Evolutionary conservation across 2,888 invertebrate species (phyloP).

Genomic region (Calameuta pallipes): DNA sequence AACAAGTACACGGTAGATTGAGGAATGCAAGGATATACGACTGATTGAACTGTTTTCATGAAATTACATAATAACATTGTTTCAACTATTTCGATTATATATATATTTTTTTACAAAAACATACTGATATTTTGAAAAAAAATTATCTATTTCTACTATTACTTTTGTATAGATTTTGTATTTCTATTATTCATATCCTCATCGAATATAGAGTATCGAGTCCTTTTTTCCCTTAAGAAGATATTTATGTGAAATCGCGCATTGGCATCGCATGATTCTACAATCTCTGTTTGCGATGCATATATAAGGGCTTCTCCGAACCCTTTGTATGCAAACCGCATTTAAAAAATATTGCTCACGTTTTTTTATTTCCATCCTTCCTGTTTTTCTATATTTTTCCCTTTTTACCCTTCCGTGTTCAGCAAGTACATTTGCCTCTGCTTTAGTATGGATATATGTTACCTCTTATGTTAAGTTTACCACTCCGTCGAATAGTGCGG

Average conservation of each 20-base stretch:
- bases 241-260: neutral
- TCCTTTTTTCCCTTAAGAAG: neutral
- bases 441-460: neutral
- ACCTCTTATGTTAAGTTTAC: neutral
- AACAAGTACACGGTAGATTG: neutral
- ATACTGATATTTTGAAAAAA: neutral
- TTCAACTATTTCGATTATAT: neutral
- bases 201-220: neutral
- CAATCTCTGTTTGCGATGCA: neutral
- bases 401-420: neutral
- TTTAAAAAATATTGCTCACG: constrained; percentile 30
- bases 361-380: constrained; percentile 20
- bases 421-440: neutral
- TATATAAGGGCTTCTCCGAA: neutral
- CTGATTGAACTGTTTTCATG: neutral
- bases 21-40: neutral
- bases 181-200: neutral
- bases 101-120: neutral
- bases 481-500: neutral
- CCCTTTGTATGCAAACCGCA: constrained; percentile 2
- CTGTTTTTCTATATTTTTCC: constrained; percentile 11
- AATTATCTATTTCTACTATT: neutral
- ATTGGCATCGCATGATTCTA: neutral
- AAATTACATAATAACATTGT: neutral
- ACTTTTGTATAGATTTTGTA: neutral